phyloP scores from a whole-genome alignment of 2,113 vertebrate genomes.

The Orthochromis malagaraziensis region DNA sequence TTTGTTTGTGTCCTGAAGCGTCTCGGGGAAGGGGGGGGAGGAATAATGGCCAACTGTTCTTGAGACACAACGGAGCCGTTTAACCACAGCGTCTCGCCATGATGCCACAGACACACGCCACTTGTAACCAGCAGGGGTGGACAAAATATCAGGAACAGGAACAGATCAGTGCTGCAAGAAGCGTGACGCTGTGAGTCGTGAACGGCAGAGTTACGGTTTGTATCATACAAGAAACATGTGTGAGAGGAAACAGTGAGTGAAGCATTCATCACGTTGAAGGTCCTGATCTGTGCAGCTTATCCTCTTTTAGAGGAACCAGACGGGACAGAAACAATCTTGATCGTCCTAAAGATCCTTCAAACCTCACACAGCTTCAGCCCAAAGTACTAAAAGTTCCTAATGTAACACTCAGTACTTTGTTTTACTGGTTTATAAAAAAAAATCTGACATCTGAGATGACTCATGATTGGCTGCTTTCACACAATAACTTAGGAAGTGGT shows the following conservation, averaged over 20 bases:
- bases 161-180: not conserved
- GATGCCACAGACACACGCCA: not conserved
- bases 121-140: not conserved
- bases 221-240: not conserved
- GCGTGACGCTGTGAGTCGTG: not conserved
- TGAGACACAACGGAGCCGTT: not conserved
- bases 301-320: not conserved
- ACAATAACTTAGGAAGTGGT: not conserved
- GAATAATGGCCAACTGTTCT: conserved; percentile 11
- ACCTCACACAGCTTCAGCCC: not conserved
- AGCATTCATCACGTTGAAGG: not conserved
- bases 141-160: not conserved
- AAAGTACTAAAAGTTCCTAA: not conserved
- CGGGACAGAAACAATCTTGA: not conserved
- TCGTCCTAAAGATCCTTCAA: not conserved
- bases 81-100: not conserved
- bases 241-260: not conserved
- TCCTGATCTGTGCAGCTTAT: not conserved
- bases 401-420: not conserved
- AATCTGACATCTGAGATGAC: not conserved
- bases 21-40: not conserved
- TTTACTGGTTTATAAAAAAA: not conserved
- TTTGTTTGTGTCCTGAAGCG: not conserved
- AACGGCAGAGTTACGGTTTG: not conserved
- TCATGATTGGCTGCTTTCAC: not conserved